phyloP scores from a whole-genome alignment of 2,113 vertebrate genomes.

The Ahaetulla prasina region DNA sequence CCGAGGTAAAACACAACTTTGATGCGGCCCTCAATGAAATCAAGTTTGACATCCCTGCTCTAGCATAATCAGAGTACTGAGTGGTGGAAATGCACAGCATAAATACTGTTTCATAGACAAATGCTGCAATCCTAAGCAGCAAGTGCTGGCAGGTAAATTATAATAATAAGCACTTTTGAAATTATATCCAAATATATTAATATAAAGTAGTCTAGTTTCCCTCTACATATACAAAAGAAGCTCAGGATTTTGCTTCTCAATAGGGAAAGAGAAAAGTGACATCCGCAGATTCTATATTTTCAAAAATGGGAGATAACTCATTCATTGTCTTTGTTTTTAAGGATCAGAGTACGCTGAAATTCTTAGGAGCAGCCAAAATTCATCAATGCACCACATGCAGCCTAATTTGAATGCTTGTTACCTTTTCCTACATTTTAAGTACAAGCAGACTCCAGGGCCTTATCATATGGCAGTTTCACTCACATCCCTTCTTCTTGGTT shows the following conservation, averaged over 20 bases:
- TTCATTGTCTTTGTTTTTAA: background rate
- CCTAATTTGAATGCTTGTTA: background rate
- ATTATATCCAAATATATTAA: background rate
- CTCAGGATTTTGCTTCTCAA: background rate
- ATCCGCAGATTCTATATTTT: background rate
- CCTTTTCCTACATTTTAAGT: background rate
- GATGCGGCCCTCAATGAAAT: no score
- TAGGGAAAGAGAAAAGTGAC: background rate
- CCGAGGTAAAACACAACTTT: no score
- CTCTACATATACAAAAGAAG: background rate
- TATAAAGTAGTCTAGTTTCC: background rate
- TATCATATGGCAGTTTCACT: background rate
- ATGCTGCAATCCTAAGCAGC: background rate
- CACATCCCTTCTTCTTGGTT: background rate
- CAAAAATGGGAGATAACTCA: background rate
- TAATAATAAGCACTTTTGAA: background rate
- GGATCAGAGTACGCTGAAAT: background rate
- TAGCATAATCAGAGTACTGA: background rate
- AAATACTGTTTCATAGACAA: background rate
- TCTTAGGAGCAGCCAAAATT: background rate
- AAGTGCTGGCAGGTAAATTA: background rate
- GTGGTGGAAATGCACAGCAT: background rate
- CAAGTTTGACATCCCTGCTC: no score
- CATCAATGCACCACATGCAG: background rate
- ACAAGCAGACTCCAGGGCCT: background rate